These are phyloP conservation scores for Rhyacophila evoluta DNA, from an alignment of 2,888 invertebrate genomes.

Conservation along the genomic window DNA sequence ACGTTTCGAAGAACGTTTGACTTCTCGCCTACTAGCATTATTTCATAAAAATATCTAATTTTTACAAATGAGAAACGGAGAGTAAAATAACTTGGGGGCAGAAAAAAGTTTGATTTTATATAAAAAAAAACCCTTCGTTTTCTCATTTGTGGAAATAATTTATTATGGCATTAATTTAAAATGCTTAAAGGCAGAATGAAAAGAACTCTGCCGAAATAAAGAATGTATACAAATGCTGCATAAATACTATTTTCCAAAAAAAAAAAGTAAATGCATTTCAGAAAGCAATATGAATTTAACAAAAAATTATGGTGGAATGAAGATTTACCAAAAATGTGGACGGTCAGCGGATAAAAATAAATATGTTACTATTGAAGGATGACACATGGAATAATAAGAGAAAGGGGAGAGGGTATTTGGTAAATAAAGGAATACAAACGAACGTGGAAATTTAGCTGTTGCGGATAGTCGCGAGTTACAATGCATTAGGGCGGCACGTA, in stretches of 20 bases:
- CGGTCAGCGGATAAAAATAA: not conserved
- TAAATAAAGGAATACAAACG: not conserved
- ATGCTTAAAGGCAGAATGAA: slow-evolving; percentile 4
- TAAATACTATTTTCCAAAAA: not conserved
- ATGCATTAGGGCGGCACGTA: slow-evolving; percentile 95
- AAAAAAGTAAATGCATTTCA: slow-evolving; percentile 4
- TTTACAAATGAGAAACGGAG: not conserved
- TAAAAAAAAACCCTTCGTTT: not conserved
- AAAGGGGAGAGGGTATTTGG: not conserved
- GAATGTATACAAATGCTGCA: not conserved
- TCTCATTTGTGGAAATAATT: not conserved
- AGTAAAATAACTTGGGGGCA: not conserved
- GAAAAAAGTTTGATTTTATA: not conserved
- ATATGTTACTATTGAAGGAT: not conserved
- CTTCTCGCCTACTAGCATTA: not conserved
- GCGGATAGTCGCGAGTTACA: not conserved
- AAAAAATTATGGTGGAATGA: not conserved
- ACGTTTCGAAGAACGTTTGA: not conserved
- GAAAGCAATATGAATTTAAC: not conserved
- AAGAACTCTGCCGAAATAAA: not conserved
- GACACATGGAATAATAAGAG: not conserved
- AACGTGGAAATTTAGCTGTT: not conserved
- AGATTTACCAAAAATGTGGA: not conserved
- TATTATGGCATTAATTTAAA: not conserved
- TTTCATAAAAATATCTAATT: slow-evolving; percentile 22